These are phyloP conservation scores for Stegastes partitus DNA, from an alignment of 2,113 vertebrate species.

Conservation along the genomic window DNA sequence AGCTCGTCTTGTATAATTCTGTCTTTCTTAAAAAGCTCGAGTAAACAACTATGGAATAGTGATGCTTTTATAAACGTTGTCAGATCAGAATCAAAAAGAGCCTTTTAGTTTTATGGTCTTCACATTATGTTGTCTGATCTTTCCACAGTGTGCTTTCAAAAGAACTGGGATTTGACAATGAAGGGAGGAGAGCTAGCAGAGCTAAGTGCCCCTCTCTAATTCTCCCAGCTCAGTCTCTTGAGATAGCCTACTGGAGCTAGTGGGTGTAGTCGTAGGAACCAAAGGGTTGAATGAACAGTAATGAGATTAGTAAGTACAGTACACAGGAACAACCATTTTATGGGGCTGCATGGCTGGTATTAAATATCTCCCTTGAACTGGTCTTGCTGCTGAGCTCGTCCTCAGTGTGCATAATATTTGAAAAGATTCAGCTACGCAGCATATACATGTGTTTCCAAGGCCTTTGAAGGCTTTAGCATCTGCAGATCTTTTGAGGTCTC, in stretches of 20 bases:
- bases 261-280: constrained; percentile 62
- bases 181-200: constrained; percentile 59
- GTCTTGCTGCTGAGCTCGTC: constrained; percentile 42
- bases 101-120: constrained; percentile 26
- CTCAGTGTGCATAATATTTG: constrained; percentile 16
- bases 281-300: constrained; percentile 66
- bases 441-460: background rate
- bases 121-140: constrained; percentile 64
- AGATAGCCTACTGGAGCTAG: constrained; percentile 60
- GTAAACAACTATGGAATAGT: constrained; percentile 19
- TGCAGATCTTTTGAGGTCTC: constrained; percentile 7
- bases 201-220: constrained; percentile 75
- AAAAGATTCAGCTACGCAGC: constrained; percentile 17
- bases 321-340: constrained; percentile 67
- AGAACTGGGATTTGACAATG: constrained; percentile 55
- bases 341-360: constrained; percentile 49
- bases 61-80: constrained; percentile 31
- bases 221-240: constrained; percentile 67
- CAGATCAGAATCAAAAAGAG: constrained; percentile 48
- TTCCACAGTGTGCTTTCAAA: constrained; percentile 49
- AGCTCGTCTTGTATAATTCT: background rate
- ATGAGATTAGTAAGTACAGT: constrained; percentile 75
- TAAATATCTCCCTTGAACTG: constrained; percentile 54
- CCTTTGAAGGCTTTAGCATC: constrained; percentile 1
- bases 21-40: constrained; percentile 1